Conservation (phyloP, 1,140 invertebrate species). For the Drosophila carrolli region DNA sequence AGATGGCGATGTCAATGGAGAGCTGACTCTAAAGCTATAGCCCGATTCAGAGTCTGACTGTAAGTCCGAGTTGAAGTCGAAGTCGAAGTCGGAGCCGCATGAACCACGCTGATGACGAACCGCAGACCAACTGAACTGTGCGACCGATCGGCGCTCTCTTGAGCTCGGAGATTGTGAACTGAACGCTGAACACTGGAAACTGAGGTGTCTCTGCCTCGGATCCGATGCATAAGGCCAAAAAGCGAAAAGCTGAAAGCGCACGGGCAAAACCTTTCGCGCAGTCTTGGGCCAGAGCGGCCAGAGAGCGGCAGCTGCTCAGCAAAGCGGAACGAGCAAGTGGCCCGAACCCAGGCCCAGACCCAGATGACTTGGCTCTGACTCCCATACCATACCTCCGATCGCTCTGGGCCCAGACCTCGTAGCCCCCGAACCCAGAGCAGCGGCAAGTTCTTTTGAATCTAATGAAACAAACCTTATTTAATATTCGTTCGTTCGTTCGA, state of each 20-base stretch:
- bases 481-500: conserved; percentile 53
- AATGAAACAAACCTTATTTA: conserved; percentile 79
- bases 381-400: neutral
- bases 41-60: conserved; percentile 20
- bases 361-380: conserved; percentile 4
- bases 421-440: conserved; percentile 32
- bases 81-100: conserved; percentile 48
- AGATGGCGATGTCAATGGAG: conserved; percentile 48
- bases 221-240: conserved; percentile 72
- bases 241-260: conserved; percentile 44
- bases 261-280: conserved; percentile 75
- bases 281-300: conserved; percentile 56
- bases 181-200: conserved; percentile 18
- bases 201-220: conserved; percentile 41
- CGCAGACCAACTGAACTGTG: conserved; percentile 72
- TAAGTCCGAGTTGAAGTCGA: neutral
- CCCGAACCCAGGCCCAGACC: neutral
- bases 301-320: conserved; percentile 73
- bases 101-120: conserved; percentile 80
- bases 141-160: conserved; percentile 41
- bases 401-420: neutral
- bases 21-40: conserved; percentile 4
- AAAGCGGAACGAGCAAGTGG: conserved; percentile 69
- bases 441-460: conserved; percentile 79
- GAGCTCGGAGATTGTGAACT: conserved; percentile 35